Percentiles rank a stretch among this genome's conserved stretches.
phyloP scores from a whole-genome alignment of 2,888 invertebrate species.

The Dolichomitus sp. region DNA sequence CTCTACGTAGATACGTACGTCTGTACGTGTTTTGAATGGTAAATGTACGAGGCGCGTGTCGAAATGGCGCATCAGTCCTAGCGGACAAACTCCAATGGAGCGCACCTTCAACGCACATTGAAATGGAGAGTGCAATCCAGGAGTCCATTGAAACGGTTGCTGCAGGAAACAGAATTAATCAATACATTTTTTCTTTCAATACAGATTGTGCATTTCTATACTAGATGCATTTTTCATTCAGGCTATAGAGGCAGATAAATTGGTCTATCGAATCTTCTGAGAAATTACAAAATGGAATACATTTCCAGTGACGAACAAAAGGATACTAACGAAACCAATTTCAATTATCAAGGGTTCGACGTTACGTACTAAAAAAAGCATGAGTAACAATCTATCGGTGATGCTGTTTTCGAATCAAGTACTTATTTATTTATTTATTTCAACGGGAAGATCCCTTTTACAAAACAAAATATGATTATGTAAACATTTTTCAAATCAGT shows the following conservation, averaged over 20 bases:
- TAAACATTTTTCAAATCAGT: too few species aligned
- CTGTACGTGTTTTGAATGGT: slow-evolving; percentile 53
- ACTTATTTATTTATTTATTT: too few species aligned
- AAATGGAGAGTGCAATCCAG: slow-evolving; percentile 43
- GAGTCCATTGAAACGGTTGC: slow-evolving; percentile 30
- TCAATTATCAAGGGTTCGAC: background rate
- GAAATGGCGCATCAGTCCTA: slow-evolving; percentile 37
- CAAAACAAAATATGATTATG: too few species aligned
- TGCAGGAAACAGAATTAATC: slow-evolving; percentile 21
- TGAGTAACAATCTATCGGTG: too few species aligned
- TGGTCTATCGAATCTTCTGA: background rate
- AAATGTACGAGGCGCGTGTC: slow-evolving; percentile 52
- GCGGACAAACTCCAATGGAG: slow-evolving; percentile 6
- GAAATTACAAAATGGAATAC: background rate
- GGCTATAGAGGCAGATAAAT: background rate
- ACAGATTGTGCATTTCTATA: background rate
- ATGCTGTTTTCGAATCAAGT: too few species aligned
- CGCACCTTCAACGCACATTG: slow-evolving; percentile 37
- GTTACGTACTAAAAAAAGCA: too few species aligned
- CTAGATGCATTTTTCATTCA: background rate
- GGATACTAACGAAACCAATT: background rate
- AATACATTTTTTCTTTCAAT: slow-evolving; percentile 20
- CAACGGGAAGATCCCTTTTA: too few species aligned
- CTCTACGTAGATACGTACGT: slow-evolving; percentile 4
- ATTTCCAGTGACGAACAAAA: background rate